Evolutionary conservation across 2,888 invertebrate species (phyloP).

Genomic region (Cecidostiba fungosa): DNA sequence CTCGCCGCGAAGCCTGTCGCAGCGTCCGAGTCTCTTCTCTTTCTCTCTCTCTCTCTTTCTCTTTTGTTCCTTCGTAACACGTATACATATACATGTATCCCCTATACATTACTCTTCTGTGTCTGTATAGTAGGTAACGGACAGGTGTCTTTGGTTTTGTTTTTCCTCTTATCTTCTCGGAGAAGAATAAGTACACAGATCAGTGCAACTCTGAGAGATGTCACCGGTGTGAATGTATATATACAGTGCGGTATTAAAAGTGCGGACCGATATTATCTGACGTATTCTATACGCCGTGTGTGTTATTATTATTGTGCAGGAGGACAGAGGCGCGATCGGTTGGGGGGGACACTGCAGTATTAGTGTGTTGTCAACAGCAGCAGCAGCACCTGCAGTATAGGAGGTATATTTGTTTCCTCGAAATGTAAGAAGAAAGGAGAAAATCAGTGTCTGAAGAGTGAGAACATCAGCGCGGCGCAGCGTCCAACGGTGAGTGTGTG

Average conservation of each 20-base stretch:
- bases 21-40: slow-evolving; percentile 11
- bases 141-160: not conserved
- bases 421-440: not conserved
- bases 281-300: not conserved
- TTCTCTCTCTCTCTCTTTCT: not conserved
- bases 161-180: not conserved
- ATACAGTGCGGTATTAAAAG: not conserved
- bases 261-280: not conserved
- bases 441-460: not conserved
- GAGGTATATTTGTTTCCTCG: not conserved
- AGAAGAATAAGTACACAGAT: not conserved
- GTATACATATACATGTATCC: not conserved
- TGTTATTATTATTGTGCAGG: not conserved
- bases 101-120: no score
- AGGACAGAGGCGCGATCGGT: not conserved
- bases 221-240: not conserved
- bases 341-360: not conserved
- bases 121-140: not conserved
- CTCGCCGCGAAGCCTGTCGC: slow-evolving; percentile 59
- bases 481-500: not conserved
- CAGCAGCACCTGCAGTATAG: not conserved
- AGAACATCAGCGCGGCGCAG: not conserved
- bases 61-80: not conserved
- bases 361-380: not conserved
- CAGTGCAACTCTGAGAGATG: no score